These are phyloP conservation scores for Branchipolynoe longqiensis DNA, from an alignment of 2,888 invertebrate genomes.

Conservation along the genomic window DNA sequence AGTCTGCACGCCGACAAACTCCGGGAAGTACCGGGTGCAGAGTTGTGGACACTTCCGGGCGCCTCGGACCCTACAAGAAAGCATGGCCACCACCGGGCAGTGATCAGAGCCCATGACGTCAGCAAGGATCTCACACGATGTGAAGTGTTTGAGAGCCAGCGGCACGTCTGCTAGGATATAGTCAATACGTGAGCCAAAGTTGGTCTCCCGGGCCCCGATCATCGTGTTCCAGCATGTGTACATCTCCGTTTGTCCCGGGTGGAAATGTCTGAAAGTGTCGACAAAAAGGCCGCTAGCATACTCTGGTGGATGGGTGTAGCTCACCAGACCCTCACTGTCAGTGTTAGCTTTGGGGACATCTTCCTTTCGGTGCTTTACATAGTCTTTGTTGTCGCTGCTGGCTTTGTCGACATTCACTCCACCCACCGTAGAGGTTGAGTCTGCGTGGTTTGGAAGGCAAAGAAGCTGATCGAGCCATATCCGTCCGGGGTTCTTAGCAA, in stretches of 20 bases:
- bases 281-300: conserved; percentile 72
- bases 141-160: conserved; percentile 64
- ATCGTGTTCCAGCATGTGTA: conserved; percentile 83
- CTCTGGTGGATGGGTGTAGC: not conserved
- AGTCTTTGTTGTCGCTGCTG: not conserved
- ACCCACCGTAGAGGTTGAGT: too few relatives aligned
- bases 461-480: conserved; percentile 81
- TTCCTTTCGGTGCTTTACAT: too few relatives aligned
- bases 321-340: not conserved
- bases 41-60: conserved; percentile 78
- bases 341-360: too few relatives aligned
- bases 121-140: conserved; percentile 75
- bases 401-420: too few relatives aligned
- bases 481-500: conserved; percentile 74
- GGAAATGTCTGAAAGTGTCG: conserved; percentile 82
- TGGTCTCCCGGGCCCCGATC: conserved; percentile 82
- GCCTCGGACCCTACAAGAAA: conserved; percentile 72
- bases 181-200: conserved; percentile 83
- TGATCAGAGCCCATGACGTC: conserved; percentile 83
- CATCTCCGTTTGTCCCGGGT: conserved; percentile 81
- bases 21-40: conserved; percentile 83
- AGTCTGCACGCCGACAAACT: conserved; percentile 82
- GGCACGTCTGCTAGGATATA: conserved; percentile 82
- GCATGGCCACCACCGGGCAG: conserved; percentile 82
- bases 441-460: not conserved